Percentiles rank a stretch among this genome's conserved stretches.
Conservation (phyloP, 2,113 vertebrate genomes). For the Nerophis ophidion region DNA sequence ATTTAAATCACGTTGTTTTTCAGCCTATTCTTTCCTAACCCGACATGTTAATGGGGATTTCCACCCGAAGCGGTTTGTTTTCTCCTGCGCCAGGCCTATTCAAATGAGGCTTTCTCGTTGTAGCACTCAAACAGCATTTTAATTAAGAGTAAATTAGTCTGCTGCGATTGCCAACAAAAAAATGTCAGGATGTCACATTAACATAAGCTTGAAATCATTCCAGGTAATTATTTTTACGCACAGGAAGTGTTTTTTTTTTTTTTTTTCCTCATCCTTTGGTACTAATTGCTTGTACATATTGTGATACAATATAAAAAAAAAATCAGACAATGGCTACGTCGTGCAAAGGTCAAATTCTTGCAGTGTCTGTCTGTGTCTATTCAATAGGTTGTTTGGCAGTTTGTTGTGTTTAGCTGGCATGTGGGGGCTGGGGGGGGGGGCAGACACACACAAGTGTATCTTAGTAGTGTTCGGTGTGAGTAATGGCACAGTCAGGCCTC, state of each 20-base stretch:
- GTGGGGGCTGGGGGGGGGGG: neutral
- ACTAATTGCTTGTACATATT: neutral
- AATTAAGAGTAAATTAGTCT: slow-evolving; percentile 12
- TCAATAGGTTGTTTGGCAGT: neutral
- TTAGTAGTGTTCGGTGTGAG: slow-evolving; percentile 1
- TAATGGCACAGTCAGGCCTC: slow-evolving; percentile 3
- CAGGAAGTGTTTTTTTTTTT: neutral
- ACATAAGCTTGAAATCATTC: slow-evolving; percentile 2
- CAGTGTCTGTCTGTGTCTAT: slow-evolving; percentile 10
- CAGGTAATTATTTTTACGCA: slow-evolving; percentile 4
- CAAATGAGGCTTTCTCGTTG: neutral
- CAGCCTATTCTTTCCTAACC: slow-evolving; percentile 15
- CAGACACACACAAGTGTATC: neutral
- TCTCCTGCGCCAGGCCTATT: slow-evolving; percentile 5
- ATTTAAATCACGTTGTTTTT: neutral
- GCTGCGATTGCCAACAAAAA: neutral
- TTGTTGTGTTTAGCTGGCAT: slow-evolving; percentile 1
- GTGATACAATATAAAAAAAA: neutral
- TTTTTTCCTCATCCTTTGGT: neutral
- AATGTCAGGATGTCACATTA: neutral
- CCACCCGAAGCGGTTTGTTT: neutral
- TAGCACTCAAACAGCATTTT: slow-evolving; percentile 7
- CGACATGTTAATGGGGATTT: slow-evolving; percentile 7
- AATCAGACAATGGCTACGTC: neutral
- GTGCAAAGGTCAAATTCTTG: slow-evolving; percentile 5